Base-by-base conservation (phyloP, 2,888 invertebrate genomes). In the Cheilosia vernalis region DNA sequence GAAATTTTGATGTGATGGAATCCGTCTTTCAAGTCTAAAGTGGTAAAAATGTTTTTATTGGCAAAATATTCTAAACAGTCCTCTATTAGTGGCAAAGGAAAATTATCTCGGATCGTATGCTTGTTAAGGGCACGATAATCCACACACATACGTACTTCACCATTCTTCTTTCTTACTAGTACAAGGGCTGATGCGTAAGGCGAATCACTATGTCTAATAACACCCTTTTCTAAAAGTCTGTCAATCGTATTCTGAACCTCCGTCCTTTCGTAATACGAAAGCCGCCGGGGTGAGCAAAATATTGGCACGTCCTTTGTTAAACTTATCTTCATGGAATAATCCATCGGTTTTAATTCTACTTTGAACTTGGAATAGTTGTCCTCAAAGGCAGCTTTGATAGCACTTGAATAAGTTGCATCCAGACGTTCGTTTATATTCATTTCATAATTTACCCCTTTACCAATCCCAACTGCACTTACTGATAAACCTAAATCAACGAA, bases 1-100 rank as follows among this genome's bases (percentile, higher is more conserved):
- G 19, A 63, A 15, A 63, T 9, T 10, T 30, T 47, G 0, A 33
- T 63, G 19, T 63, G 63, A 49, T 49, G 76, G 51, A 88, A 88
- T 44, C 88, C 88, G 44, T 87, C 85, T 60, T 80, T 81, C 13
- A 88, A 47, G 44, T 88, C 87, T 4, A 87, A 60, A 7, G 81
- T 60, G 21, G 60, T 60, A 42, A 60, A 60, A 37, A 60, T 60
- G 15, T 15, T 19, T n/a, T 53, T 53, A 24, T 53, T 53, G 5
- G 53, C 27, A 53, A 53, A 51, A 9, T 60, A 60, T 40, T 60
- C 60, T 40, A 85, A 33, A 44, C 78, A 76, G 60, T 87, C 78
- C 5, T 61, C 44, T 9, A 61, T 61, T n/a, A 63, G 47, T 4
- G 47, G 61, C 13, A 80, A 13, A 10, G 87, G 76, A 24, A 74